Evolutionary conservation across 2,888 invertebrate species (phyloP), one percentile per base, ranked within the genome.

Genomic region (Lasiommata megera): DNA sequence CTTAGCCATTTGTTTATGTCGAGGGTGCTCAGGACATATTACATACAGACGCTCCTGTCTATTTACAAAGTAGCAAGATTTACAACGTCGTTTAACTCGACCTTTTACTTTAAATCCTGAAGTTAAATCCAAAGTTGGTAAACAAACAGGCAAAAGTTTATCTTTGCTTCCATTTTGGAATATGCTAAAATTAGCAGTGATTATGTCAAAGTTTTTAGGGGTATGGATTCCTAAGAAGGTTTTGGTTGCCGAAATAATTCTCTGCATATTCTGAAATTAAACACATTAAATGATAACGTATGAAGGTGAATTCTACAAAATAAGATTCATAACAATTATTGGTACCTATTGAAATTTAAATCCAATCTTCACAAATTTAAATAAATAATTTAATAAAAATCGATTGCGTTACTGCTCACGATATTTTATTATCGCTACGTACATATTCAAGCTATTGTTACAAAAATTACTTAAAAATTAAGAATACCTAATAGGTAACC

Each of bases 1-100:
- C 91, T 94, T 94, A 12, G 93, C 84, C 93, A 94, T 94, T 82
- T 96, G 96, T 74, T 97, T 97, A 75, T 97, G 97, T 36, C 96
- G 92, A 17, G 94, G 94, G 73, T 93, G 93, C 28, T 93, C 94
- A 55, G 94, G 94, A 68, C 97, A 97, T 65, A 95, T 93, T 40
- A 96, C 93, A 78, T 93, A 95, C 67, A 93, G 74, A 58, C 95
- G 92, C 66, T 94, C 93, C 68, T 95, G 91, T 56, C 94, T 84
- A 41, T 92, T 85, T 9, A 95, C 94, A 71, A 95, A 92, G 70
- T 94, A 95, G 75, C 97, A 97, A 70, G 95, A 94, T 78, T 94
- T 94, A 74, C 97, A 97, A 38, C 97, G 93, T 54, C 93, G 91
- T 57, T 90, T 92, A 29, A 96, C 84, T 12, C 79, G 78, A 5